Evolutionary conservation across 2,888 invertebrate species (phyloP).

Genomic region (Iphiclides podalirius): DNA sequence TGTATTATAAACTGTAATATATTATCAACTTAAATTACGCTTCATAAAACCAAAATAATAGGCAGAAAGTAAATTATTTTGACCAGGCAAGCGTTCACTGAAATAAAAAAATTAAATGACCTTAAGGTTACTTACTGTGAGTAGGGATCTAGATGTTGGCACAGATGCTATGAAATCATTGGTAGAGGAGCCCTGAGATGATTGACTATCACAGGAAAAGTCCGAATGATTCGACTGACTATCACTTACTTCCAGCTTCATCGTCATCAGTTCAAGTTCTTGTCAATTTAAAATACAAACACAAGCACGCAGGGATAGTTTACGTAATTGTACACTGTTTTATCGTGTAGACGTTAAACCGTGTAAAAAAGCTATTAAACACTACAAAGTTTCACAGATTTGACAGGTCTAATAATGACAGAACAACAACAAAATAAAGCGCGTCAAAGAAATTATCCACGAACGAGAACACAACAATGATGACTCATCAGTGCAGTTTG

Average conservation of each 20-base stretch:
- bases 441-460: slow-evolving; percentile 52
- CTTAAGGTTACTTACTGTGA: slow-evolving; percentile 56
- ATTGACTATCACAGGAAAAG: slow-evolving; percentile 81
- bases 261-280: slow-evolving; percentile 64
- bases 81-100: no score
- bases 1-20: no score
- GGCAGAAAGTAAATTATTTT: no score
- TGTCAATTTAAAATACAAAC: slow-evolving; percentile 33
- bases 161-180: slow-evolving; percentile 65
- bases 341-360: slow-evolving; percentile 34
- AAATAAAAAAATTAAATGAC: no score
- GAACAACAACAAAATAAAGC: slow-evolving; percentile 55
- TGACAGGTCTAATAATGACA: slow-evolving; percentile 63
- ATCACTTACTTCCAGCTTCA: slow-evolving; percentile 82
- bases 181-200: slow-evolving; percentile 79
- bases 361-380: slow-evolving; percentile 27
- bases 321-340: slow-evolving; percentile 45
- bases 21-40: no score
- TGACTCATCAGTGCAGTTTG: slow-evolving; percentile 68
- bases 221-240: slow-evolving; percentile 81
- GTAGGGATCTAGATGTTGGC: slow-evolving; percentile 57
- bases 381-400: slow-evolving; percentile 42
- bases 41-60: no score
- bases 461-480: slow-evolving; percentile 67
- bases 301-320: slow-evolving; percentile 31